Evolutionary conservation across 2,797 vertebrate species (phyloP).

Genomic region (Myotis pilosus): DNA sequence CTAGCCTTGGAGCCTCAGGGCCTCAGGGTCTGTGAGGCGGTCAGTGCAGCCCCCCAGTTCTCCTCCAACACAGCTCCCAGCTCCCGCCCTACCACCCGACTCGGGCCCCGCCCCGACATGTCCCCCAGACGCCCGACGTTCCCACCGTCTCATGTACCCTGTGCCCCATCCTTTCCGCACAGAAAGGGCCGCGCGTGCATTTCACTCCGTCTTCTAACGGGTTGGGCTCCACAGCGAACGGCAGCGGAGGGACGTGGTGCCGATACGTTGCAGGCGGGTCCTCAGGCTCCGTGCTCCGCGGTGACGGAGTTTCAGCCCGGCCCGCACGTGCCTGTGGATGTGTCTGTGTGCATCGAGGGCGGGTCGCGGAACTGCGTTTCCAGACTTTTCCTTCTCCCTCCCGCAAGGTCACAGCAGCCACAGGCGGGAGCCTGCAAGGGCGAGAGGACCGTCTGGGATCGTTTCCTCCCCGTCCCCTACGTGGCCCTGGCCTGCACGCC

Average conservation of each 20-base stretch:
- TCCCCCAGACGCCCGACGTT: background rate
- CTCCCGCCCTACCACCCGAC: background rate
- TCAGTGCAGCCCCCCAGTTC: background rate
- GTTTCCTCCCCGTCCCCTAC: slow-evolving; percentile 67
- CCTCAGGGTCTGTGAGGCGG: background rate
- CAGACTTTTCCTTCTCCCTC: slow-evolving; percentile 42
- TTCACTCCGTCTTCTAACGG: slow-evolving; percentile 60
- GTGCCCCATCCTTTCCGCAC: background rate
- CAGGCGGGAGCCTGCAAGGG: slow-evolving; percentile 24
- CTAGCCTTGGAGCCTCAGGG: background rate
- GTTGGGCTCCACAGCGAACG: slow-evolving; percentile 71
- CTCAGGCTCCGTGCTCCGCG: slow-evolving; percentile 6
- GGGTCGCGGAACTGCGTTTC: slow-evolving; percentile 57
- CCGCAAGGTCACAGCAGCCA: slow-evolving; percentile 27
- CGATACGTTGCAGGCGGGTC: slow-evolving; percentile 69
- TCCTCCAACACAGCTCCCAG: fast-evolving
- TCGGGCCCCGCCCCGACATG: fast-evolving
- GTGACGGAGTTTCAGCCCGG: slow-evolving; percentile 44
- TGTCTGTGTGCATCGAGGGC: slow-evolving; percentile 37
- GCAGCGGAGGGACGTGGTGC: slow-evolving; percentile 71
- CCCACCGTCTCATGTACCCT: fast-evolving
- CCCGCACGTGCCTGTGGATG: background rate
- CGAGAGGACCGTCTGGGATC: slow-evolving; percentile 68
- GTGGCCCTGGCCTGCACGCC: slow-evolving; percentile 64
- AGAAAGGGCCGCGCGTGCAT: background rate